Evolutionary conservation across 2,888 invertebrate genomes (phyloP), one percentile per base, ranked within the genome.

Genomic region (Pycnomerus fuliginosus): DNA sequence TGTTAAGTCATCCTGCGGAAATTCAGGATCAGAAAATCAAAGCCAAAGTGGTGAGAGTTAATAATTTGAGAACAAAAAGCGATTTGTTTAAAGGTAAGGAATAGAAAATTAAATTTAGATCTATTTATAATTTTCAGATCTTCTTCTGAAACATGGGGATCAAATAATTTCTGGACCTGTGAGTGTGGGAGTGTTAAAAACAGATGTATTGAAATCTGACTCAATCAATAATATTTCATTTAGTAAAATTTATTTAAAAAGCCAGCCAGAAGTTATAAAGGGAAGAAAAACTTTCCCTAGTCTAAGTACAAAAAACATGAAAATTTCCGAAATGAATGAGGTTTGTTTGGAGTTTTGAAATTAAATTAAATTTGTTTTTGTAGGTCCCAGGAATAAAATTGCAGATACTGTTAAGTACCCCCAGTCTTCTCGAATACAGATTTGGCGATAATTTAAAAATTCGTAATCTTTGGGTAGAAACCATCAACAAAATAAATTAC

Each of bases 401-500:
- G 5, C 13, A 49, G 25, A 20, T 35, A 17, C 5, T 42, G 5
- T 37, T 53, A 29, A 29, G 25, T 11, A 39, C 49, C 39, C 29
- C 27, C 12, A 40, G 46, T 20, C 28, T 41, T 11, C 16, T 30
- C 7, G 42, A 35, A 35, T 56, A 50, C 36, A 35, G 44, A 14
- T 65, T 64, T 35, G 47, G 39, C 17, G 17, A 49, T 3, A 49
- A 62, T 31, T 43, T 68, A 3, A 42, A 35, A 11, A 55, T 70
- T 27, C 54, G 60, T 31, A 60, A 68, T 51, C 52, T 70, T 17
- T 40, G 55, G 13, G 62, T 67, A 10, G 58, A 65, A 35, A 52
- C 47, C 13, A 68, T 71, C 22, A 63, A 70, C 52, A 56, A 51
- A 5, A 52, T 70, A 2, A 39, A 61, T 32, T 70, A 67, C 68